Percentiles rank a stretch among this genome's conserved stretches.
These are phyloP conservation scores for Eonycteris spelaea DNA, from an alignment of 2,113 vertebrate genomes.

Conservation along the genomic window DNA sequence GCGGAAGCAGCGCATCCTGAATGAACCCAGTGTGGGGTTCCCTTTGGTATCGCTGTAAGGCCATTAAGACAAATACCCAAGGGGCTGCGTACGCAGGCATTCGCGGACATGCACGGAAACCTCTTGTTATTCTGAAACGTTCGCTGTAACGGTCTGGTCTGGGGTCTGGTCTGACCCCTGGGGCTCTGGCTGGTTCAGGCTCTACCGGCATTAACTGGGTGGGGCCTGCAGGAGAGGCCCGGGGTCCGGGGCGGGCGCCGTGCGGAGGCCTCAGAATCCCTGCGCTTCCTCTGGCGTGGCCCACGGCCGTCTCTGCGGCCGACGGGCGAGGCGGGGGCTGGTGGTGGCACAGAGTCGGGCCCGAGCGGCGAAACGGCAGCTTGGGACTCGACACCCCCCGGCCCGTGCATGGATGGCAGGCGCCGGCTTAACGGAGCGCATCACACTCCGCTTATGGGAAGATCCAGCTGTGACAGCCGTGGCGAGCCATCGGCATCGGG, in stretches of 20 bases:
- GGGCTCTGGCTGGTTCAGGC: not conserved
- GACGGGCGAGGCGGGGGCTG: fast-evolving
- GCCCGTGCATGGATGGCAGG: not conserved
- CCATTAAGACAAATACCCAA: not conserved
- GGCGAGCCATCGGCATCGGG: not conserved
- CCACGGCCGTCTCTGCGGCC: fast-evolving
- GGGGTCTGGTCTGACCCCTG: too few relatives aligned
- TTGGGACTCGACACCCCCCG: not conserved
- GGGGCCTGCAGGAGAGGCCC: not conserved
- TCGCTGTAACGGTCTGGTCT: not conserved
- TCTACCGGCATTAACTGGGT: not conserved
- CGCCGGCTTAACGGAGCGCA: not conserved
- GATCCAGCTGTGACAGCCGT: not conserved
- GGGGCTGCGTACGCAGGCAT: fast-evolving
- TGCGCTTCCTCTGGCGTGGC: not conserved
- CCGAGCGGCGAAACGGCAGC: fast-evolving
- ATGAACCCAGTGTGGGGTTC: not conserved
- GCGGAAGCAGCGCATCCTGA: not conserved
- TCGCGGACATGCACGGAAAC: not conserved
- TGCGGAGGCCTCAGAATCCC: not conserved
- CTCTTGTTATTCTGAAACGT: not conserved
- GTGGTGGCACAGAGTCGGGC: fast-evolving
- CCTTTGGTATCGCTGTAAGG: not conserved
- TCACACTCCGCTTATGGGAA: conserved; percentile 28
- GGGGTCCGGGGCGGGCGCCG: fast-evolving